Conservation (phyloP, 2,797 vertebrate genomes). For the Decapterus maruadsi region DNA sequence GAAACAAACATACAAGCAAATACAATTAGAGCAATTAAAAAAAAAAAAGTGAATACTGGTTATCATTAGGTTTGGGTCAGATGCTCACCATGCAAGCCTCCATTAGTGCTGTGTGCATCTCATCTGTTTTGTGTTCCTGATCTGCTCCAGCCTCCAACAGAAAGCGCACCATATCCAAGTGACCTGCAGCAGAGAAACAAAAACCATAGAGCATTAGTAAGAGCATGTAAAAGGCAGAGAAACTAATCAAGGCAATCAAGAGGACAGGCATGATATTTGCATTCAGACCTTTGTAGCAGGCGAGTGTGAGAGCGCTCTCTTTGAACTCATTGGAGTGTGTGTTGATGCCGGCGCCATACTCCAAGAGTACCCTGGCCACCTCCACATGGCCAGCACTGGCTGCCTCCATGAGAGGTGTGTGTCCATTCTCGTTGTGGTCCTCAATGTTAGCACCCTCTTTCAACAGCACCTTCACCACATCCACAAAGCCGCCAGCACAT, state of each 20-base stretch:
- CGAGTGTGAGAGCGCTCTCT: slow-evolving; percentile 98
- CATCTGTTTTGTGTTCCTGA: slow-evolving; percentile 99
- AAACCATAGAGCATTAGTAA: background rate
- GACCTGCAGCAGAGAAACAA: slow-evolving; percentile 86
- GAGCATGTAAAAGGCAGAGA: background rate
- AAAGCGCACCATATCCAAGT: slow-evolving; percentile 99
- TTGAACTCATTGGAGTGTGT: slow-evolving; percentile 99
- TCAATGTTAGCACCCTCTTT: slow-evolving; percentile 99
- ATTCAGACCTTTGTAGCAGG: slow-evolving; percentile 96
- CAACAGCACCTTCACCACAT: slow-evolving; percentile 97
- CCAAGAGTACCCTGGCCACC: slow-evolving; percentile 96
- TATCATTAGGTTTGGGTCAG: slow-evolving; percentile 58
- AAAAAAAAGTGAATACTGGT: background rate
- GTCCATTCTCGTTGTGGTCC: slow-evolving; percentile 99
- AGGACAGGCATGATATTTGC: background rate
- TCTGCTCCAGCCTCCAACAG: slow-evolving; percentile 98
- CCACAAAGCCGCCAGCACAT: slow-evolving; percentile 98
- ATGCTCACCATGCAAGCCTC: slow-evolving; percentile 98
- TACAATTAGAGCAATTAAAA: too few species aligned
- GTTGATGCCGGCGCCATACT: slow-evolving; percentile 99
- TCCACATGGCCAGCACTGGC: slow-evolving; percentile 98
- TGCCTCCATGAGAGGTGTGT: slow-evolving; percentile 99
- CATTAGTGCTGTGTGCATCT: slow-evolving; percentile 99
- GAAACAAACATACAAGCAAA: background rate
- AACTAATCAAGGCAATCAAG: background rate